Evolutionary conservation across 2,888 invertebrate genomes (phyloP).

Genomic region (Adineta ricciae): DNA sequence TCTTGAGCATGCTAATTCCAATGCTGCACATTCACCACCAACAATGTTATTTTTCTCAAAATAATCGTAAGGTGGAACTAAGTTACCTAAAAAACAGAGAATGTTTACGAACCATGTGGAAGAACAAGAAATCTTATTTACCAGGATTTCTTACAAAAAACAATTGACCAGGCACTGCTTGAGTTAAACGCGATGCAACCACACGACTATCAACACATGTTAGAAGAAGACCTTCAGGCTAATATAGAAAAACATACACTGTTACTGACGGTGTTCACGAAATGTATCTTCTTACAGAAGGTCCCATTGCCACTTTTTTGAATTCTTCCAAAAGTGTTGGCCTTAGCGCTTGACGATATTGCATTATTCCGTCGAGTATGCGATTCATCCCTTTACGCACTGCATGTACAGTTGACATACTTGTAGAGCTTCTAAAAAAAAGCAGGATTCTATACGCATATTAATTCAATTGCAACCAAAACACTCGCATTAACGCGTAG

Average conservation of each 20-base stretch:
- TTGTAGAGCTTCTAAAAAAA: no score
- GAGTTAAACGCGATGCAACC: constrained; percentile 86
- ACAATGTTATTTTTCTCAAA: constrained; percentile 69
- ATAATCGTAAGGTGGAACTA: constrained; percentile 80
- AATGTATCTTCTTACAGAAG: background rate
- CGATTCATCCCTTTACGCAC: constrained; percentile 11
- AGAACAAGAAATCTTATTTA: background rate
- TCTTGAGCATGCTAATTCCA: constrained; percentile 82
- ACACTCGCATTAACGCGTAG: no score
- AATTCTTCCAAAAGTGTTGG: constrained; percentile 27
- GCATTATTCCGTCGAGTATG: constrained; percentile 26
- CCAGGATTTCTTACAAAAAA: constrained; percentile 94
- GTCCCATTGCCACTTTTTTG: constrained; percentile 3
- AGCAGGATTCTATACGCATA: no score
- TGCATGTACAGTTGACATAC: background rate
- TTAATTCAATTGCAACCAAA: no score
- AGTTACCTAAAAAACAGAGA: constrained; percentile 54
- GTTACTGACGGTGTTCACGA: background rate
- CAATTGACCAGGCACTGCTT: constrained; percentile 91
- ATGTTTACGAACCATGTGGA: background rate
- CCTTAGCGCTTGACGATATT: constrained; percentile 23
- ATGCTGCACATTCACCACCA: constrained; percentile 85
- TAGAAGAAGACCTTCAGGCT: constrained; percentile 93
- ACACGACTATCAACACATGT: constrained; percentile 96
- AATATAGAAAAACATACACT: constrained; percentile 42